A percentile compares a stretch with the other conserved stretches of the same genome.
These are phyloP conservation scores for Muschampia plurimacula DNA, from an alignment of 2,888 invertebrate species.

Conservation along the genomic window DNA sequence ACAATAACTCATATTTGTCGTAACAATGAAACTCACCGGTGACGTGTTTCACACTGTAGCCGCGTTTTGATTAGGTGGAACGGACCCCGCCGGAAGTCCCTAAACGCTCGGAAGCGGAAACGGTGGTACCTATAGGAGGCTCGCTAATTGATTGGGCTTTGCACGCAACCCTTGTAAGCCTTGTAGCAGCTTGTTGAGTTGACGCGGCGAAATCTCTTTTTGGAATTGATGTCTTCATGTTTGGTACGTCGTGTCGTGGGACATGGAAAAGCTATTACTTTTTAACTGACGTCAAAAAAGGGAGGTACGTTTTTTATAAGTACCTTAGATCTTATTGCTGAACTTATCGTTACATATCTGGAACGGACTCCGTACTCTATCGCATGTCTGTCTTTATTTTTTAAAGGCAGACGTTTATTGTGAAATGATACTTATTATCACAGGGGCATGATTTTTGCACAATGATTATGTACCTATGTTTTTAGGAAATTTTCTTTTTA, in stretches of 20 bases:
- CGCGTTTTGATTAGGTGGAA: conserved; percentile 50
- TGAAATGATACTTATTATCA: too few relatives aligned
- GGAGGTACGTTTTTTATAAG: not conserved
- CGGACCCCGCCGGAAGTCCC: conserved; percentile 74
- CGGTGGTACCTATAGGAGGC: conserved; percentile 65
- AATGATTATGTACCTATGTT: too few relatives aligned
- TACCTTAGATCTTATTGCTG: too few relatives aligned
- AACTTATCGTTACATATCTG: too few relatives aligned
- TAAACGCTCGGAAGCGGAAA: conserved; percentile 83
- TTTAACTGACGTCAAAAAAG: not conserved
- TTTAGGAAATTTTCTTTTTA: too few relatives aligned
- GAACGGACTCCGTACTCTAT: too few relatives aligned
- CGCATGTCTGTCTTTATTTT: too few relatives aligned
- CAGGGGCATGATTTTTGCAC: too few relatives aligned
- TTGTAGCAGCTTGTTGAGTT: conserved; percentile 39
- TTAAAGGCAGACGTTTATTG: too few relatives aligned
- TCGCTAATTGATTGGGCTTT: conserved; percentile 80
- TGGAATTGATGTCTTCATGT: conserved; percentile 18
- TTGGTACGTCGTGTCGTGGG: not conserved
- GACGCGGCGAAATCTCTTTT: conserved; percentile 47
- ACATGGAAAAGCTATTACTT: not conserved
- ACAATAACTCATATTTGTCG: conserved; percentile 31
- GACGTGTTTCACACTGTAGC: conserved; percentile 58
- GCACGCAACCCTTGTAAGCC: conserved; percentile 64
- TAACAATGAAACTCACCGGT: conserved; percentile 44